Percentiles rank a stretch among this genome's conserved stretches.
These are phyloP conservation scores for Hemiscyllium ocellatum DNA, from an alignment of 2,113 vertebrate genomes.

Conservation along the genomic window DNA sequence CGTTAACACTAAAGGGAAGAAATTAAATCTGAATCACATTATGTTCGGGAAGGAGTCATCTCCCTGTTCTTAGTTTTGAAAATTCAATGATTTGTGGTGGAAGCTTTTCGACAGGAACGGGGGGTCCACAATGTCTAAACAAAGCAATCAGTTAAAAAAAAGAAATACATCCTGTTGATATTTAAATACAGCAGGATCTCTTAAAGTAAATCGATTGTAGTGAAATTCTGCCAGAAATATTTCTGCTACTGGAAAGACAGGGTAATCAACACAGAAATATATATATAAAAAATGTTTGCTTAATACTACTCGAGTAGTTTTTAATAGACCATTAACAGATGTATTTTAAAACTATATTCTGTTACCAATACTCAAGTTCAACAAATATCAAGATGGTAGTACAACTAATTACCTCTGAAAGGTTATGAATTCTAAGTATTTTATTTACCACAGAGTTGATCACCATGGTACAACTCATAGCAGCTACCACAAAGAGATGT, in stretches of 20 bases:
- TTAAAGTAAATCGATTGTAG: not conserved
- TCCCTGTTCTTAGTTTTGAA: not conserved
- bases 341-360: not conserved
- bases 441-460: not conserved
- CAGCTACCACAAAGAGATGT: not conserved
- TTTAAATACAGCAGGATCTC: not conserved
- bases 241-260: not conserved
- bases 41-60: not conserved
- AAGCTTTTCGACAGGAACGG: not conserved
- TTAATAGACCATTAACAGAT: constrained; percentile 34
- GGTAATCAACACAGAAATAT: not conserved
- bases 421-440: not conserved
- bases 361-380: not conserved
- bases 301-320: not conserved
- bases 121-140: not conserved
- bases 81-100: not conserved
- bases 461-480: not conserved
- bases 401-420: not conserved
- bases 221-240: not conserved
- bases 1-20: not conserved
- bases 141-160: not conserved
- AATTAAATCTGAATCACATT: not conserved
- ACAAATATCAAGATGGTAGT: not conserved
- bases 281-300: constrained; percentile 16
- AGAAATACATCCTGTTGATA: not conserved